Evolutionary conservation across 2,113 vertebrate species (phyloP).

Genomic region (Lamprotornis superbus): DNA sequence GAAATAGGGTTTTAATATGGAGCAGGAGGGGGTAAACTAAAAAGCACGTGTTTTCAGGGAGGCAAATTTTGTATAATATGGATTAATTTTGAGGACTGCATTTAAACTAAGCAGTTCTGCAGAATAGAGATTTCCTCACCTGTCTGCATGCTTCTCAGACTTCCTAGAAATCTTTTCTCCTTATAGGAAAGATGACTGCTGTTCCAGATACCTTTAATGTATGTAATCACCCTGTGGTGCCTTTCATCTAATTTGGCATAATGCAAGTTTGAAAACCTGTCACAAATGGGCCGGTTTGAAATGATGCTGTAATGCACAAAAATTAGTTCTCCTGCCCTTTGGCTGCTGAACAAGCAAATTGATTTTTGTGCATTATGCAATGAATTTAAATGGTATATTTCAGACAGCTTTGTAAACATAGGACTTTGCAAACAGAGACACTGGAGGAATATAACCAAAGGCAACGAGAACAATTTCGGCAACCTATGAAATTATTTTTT

Average conservation of each 20-base stretch:
- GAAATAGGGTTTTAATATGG: not conserved
- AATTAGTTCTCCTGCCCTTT: conserved; percentile 47
- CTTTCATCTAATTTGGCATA: conserved; percentile 3
- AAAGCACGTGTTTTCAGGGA: not conserved
- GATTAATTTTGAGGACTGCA: not conserved
- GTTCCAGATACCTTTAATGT: not conserved
- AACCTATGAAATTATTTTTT: not conserved
- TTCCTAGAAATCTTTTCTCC: not conserved
- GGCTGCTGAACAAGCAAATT: conserved; percentile 48
- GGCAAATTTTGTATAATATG: not conserved
- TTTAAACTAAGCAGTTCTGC: not conserved
- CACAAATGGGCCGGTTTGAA: conserved; percentile 11
- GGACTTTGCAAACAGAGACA: conserved; percentile 1
- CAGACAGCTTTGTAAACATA: conserved; percentile 39
- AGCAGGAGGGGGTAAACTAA: not conserved
- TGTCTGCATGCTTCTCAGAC: not conserved
- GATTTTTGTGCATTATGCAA: conserved; percentile 31
- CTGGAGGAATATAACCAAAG: not conserved
- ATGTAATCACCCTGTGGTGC: not conserved
- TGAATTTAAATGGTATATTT: conserved; percentile 49
- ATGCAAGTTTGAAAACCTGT: conserved; percentile 23
- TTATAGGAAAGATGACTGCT: not conserved
- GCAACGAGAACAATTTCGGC: not conserved
- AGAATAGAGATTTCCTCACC: not conserved
- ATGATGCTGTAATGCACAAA: not conserved